These are phyloP conservation scores for Calcarius lapponicus DNA, from an alignment of 2,797 vertebrate genomes.

Conservation along the genomic window DNA sequence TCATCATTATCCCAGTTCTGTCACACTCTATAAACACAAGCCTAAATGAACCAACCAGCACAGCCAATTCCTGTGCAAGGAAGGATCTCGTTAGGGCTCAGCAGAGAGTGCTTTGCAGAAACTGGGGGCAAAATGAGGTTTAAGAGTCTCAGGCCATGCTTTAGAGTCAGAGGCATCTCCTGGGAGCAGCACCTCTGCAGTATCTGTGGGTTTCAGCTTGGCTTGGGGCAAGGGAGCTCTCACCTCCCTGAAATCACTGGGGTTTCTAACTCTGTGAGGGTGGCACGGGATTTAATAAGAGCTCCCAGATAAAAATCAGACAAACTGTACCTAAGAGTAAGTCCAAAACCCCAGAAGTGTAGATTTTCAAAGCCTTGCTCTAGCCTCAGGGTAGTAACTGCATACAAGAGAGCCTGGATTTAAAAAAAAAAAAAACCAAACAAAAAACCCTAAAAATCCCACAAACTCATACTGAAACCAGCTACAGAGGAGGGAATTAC, in stretches of 20 bases:
- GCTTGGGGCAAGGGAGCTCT: neutral
- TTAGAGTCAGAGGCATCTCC: neutral
- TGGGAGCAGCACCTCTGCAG: neutral
- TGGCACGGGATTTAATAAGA: neutral
- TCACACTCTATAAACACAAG: conserved; percentile 48
- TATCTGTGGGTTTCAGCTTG: neutral
- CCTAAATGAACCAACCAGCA: conserved; percentile 26
- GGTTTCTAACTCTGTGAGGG: neutral
- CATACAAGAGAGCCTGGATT: neutral
- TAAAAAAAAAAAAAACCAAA: neutral
- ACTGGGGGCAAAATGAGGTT: neutral
- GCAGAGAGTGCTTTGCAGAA: neutral
- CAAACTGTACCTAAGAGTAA: neutral
- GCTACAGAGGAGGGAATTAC: no score
- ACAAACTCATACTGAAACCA: neutral
- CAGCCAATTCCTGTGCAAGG: neutral
- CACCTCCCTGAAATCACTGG: neutral
- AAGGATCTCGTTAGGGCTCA: neutral
- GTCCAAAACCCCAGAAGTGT: neutral
- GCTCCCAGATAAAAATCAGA: neutral
- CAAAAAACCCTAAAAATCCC: neutral
- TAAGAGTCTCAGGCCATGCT: neutral
- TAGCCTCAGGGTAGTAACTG: neutral
- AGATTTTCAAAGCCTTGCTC: neutral
- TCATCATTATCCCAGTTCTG: conserved; percentile 16